Conservation (phyloP, 2,888 invertebrate genomes). For the Oasisia sp. region DNA sequence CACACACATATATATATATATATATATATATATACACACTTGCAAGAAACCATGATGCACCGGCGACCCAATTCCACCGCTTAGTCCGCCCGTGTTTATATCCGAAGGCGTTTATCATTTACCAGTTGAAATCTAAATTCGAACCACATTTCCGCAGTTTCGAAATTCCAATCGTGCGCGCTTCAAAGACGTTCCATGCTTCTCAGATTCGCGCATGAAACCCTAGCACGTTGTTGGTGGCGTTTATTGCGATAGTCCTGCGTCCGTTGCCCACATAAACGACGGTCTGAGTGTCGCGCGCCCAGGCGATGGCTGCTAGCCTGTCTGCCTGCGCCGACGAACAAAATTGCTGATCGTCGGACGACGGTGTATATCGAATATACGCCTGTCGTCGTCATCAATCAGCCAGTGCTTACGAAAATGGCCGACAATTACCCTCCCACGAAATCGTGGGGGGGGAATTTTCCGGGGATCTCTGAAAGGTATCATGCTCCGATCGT, state of each 20-base stretch:
- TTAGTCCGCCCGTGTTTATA: not conserved
- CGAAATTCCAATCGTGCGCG: not conserved
- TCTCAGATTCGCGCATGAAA: conserved; percentile 17
- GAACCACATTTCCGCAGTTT: conserved; percentile 17
- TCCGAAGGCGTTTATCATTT: conserved; percentile 2
- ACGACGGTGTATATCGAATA: not conserved
- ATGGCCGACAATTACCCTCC: not conserved
- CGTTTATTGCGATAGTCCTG: not conserved
- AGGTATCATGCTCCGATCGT: not conserved
- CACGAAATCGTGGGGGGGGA: not conserved
- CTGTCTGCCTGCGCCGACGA: not conserved
- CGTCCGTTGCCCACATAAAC: not conserved
- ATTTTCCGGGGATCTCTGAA: not conserved
- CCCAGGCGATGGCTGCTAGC: not conserved
- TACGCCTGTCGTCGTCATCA: not conserved
- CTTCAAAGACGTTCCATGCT: not conserved
- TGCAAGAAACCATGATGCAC: not conserved
- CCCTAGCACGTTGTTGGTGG: not conserved
- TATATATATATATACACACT: not conserved
- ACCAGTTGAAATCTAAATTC: conserved; percentile 13
- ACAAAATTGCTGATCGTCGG: not conserved
- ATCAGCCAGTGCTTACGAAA: not conserved
- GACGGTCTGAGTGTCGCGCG: not conserved
- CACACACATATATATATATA: no score
- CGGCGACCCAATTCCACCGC: not conserved